Evolutionary conservation across 1,140 invertebrate species (phyloP).

Genomic region (Drosophila pruinosa): DNA sequence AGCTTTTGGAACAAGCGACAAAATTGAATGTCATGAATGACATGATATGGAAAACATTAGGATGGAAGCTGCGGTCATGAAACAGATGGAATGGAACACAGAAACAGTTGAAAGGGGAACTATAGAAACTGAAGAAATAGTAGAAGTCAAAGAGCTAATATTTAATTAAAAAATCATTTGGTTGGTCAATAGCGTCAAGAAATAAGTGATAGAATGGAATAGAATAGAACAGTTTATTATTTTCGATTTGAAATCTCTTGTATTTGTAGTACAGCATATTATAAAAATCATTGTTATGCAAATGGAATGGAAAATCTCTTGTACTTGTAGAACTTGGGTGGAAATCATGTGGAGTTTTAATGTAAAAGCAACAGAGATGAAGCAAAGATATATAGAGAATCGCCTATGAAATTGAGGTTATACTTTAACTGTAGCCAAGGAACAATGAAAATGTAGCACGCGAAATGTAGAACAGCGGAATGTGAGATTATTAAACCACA

Average conservation of each 20-base stretch:
- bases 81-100: neutral
- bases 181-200: too few species aligned
- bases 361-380: too few species aligned
- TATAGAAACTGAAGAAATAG: neutral
- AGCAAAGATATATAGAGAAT: neutral
- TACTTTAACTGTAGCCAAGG: neutral
- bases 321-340: too few species aligned
- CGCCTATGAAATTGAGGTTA: neutral
- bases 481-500: conserved; percentile 1
- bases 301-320: too few species aligned
- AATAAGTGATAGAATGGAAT: too few species aligned
- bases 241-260: too few species aligned
- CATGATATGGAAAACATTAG: neutral
- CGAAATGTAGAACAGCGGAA: neutral
- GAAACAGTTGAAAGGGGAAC: neutral
- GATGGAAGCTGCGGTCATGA: neutral
- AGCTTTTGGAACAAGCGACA: neutral
- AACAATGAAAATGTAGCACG: conserved; percentile 7
- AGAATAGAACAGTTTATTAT: too few species aligned
- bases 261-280: too few species aligned
- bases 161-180: neutral
- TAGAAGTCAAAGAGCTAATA: neutral
- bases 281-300: too few species aligned
- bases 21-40: neutral
- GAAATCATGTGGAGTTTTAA: too few species aligned